Conservation (phyloP, 2,797 vertebrate species). For the Poecile montanus region DNA sequence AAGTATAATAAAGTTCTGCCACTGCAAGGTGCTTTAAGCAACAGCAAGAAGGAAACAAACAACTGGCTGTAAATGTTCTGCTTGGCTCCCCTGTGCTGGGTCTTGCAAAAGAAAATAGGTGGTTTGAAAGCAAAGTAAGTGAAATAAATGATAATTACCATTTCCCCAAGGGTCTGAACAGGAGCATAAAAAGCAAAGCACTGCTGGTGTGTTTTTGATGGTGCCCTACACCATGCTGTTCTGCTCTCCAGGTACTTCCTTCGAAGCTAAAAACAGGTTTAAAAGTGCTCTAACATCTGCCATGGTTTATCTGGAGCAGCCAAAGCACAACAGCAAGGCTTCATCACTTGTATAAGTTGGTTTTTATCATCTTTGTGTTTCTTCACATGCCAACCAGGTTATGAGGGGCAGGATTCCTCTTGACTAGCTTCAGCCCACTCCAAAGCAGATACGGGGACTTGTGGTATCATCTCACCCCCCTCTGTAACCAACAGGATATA, state of each 20-base stretch:
- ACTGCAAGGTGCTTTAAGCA: background rate
- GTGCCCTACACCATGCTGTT: background rate
- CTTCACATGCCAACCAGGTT: background rate
- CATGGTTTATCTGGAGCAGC: background rate
- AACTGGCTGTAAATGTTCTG: background rate
- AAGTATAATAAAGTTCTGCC: background rate
- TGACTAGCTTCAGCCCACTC: background rate
- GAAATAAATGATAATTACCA: background rate
- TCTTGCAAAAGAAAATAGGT: background rate
- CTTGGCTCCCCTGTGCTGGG: background rate
- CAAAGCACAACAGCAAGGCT: background rate
- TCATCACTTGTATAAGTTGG: background rate
- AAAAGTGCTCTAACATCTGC: background rate
- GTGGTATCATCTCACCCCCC: accelerated
- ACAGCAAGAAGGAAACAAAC: conserved; percentile 11
- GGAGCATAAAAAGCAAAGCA: background rate
- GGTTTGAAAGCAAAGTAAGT: conserved; percentile 5
- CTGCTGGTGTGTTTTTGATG: background rate
- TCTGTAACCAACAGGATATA: background rate
- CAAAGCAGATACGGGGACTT: background rate
- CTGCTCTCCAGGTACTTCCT: conserved; percentile 7
- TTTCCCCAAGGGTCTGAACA: background rate
- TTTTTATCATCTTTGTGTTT: background rate
- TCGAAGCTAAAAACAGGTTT: background rate
- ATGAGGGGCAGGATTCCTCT: background rate